These are phyloP conservation scores for Pseudolycoriella hygida DNA, from an alignment of 2,888 invertebrate species.

Conservation along the genomic window DNA sequence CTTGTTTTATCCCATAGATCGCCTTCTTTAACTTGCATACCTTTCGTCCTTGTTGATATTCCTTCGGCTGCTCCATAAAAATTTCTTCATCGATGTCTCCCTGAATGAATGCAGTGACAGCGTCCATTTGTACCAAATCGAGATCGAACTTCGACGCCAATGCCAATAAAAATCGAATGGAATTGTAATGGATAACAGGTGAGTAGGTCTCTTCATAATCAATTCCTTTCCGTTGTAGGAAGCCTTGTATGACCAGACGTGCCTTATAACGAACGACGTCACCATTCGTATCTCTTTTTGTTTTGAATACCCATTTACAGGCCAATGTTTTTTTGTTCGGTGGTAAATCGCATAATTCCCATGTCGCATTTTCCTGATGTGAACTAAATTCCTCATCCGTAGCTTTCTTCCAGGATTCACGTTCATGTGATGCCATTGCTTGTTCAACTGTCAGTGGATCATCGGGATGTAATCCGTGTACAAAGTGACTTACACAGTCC, in stretches of 20 bases:
- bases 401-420: conserved; percentile 12
- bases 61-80: too few relatives aligned
- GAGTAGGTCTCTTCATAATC: too few relatives aligned
- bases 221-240: conserved; percentile 8
- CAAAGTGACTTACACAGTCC: neutral
- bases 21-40: too few relatives aligned
- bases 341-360: conserved; percentile 14
- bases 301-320: conserved; percentile 16
- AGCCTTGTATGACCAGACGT: conserved; percentile 17
- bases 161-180: too few relatives aligned
- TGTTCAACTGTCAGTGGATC: conserved; percentile 3
- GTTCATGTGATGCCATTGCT: conserved; percentile 10
- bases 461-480: neutral
- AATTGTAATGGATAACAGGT: too few relatives aligned
- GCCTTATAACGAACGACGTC: conserved; percentile 16
- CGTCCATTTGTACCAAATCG: too few relatives aligned
- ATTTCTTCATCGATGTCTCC: too few relatives aligned
- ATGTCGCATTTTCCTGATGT: conserved; percentile 17
- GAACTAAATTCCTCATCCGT: too few relatives aligned
- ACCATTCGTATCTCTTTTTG: conserved; percentile 16
- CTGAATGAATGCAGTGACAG: too few relatives aligned
- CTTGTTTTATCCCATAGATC: too few relatives aligned
- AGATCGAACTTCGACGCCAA: too few relatives aligned
- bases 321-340: conserved; percentile 13
- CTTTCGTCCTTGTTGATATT: too few relatives aligned